Conservation (phyloP, 2,113 vertebrate species). For the Sprattus sprattus region DNA sequence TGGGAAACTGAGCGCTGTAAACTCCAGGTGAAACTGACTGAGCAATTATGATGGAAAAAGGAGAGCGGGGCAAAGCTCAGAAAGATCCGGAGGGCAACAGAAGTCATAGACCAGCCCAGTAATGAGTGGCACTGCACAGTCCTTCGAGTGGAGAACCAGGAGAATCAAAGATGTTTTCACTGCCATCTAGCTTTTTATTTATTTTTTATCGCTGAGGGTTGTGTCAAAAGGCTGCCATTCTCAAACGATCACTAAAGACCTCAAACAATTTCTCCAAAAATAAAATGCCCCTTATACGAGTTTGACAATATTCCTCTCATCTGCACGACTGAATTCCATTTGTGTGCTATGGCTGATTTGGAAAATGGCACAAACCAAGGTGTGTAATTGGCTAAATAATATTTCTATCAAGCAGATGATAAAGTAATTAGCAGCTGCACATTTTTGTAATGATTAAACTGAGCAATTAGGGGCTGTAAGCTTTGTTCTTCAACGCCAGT, state of each 20-base stretch:
- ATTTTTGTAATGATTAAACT: constrained; percentile 40
- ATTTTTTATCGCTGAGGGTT: not conserved
- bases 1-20: constrained; percentile 37
- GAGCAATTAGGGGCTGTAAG: constrained; percentile 36
- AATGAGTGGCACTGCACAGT: constrained; percentile 42
- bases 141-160: not conserved
- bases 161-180: not conserved
- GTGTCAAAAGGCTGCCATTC: not conserved
- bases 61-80: constrained; percentile 34
- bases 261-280: not conserved
- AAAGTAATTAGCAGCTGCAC: constrained; percentile 31
- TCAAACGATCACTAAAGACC: constrained; percentile 13
- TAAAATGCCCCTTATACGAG: not conserved
- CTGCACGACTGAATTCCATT: not conserved
- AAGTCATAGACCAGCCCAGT: constrained; percentile 44
- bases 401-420: not conserved
- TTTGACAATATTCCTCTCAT: not conserved
- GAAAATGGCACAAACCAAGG: not conserved
- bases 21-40: constrained; percentile 53
- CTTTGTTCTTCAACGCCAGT: constrained; percentile 27
- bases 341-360: not conserved
- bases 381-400: constrained; percentile 25
- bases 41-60: constrained; percentile 58
- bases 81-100: constrained; percentile 22
- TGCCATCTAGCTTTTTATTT: not conserved